Evolutionary conservation across 1,140 invertebrate species (phyloP).

Genomic region (Copidosoma floridanum): DNA sequence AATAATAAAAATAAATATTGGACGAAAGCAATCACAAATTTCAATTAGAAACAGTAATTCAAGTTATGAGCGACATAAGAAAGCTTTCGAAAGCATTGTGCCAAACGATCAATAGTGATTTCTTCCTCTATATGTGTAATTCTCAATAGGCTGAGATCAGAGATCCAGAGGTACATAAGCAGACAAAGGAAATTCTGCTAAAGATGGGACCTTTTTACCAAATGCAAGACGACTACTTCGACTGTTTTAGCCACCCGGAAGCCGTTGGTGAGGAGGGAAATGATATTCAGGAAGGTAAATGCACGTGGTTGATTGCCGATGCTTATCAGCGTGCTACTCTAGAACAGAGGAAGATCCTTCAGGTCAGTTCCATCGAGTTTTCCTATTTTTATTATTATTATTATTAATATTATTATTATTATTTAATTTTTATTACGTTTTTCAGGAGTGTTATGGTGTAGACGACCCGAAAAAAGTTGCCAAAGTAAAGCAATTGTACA

Average conservation of each 20-base stretch:
- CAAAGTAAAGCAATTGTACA: conserved; percentile 76
- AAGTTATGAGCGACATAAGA: no score
- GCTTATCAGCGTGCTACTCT: conserved; percentile 77
- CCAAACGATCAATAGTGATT: not conserved
- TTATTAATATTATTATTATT: not conserved
- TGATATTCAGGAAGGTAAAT: conserved; percentile 95
- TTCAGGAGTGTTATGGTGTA: conserved; percentile 76
- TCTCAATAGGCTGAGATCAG: conserved; percentile 68
- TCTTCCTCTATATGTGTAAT: not conserved
- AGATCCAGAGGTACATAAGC: conserved; percentile 76
- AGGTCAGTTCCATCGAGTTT: conserved; percentile 48
- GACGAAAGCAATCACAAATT: not conserved
- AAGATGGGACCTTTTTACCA: conserved; percentile 98
- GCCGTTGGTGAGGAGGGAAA: conserved; percentile 87
- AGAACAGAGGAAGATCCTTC: conserved; percentile 73
- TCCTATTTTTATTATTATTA: no score
- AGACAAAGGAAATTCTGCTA: conserved; percentile 83
- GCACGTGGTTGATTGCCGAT: conserved; percentile 90
- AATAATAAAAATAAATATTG: not conserved
- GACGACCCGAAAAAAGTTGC: conserved; percentile 68
- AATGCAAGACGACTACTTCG: conserved; percentile 95
- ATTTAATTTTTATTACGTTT: conserved; percentile 25
- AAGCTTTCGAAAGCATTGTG: no score
- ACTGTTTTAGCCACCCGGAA: conserved; percentile 85
- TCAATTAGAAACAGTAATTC: no score